These are phyloP conservation scores for Lithophane ornitopus DNA, from an alignment of 2,888 invertebrate species.

Conservation along the genomic window DNA sequence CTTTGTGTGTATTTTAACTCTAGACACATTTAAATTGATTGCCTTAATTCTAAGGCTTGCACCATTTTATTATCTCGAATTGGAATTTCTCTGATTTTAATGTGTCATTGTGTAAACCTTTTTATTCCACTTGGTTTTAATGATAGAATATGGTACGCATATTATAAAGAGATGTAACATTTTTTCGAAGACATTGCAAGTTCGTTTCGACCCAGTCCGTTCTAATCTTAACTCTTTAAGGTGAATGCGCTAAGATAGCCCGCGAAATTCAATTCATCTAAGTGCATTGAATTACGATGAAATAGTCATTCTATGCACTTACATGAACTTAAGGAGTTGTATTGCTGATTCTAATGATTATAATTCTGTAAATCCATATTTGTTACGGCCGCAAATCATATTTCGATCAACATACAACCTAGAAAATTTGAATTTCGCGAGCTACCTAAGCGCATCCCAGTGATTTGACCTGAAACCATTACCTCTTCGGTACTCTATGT, in stretches of 20 bases:
- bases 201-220: slow-evolving; percentile 38
- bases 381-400: too few species aligned
- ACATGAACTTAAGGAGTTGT: too few species aligned
- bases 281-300: too few species aligned
- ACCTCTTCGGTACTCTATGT: slow-evolving; percentile 73
- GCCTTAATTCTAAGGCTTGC: slow-evolving; percentile 15
- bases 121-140: slow-evolving; percentile 17
- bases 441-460: too few species aligned
- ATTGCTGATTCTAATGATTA: too few species aligned
- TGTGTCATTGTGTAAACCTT: neutral
- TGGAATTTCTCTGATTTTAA: neutral
- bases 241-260: too few species aligned
- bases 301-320: too few species aligned
- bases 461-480: slow-evolving; percentile 71
- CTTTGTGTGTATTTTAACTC: neutral
- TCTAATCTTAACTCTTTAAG: slow-evolving; percentile 29
- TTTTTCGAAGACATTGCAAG: neutral
- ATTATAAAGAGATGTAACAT: slow-evolving; percentile 5
- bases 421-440: too few species aligned
- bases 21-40: neutral
- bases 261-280: too few species aligned
- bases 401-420: too few species aligned
- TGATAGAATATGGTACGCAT: slow-evolving; percentile 40
- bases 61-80: neutral
- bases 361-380: too few species aligned